A percentile compares a stretch with the other conserved stretches of the same genome.
These are phyloP conservation scores for Vanacampus margaritifer DNA, from an alignment of 2,113 vertebrate genomes.

Conservation along the genomic window DNA sequence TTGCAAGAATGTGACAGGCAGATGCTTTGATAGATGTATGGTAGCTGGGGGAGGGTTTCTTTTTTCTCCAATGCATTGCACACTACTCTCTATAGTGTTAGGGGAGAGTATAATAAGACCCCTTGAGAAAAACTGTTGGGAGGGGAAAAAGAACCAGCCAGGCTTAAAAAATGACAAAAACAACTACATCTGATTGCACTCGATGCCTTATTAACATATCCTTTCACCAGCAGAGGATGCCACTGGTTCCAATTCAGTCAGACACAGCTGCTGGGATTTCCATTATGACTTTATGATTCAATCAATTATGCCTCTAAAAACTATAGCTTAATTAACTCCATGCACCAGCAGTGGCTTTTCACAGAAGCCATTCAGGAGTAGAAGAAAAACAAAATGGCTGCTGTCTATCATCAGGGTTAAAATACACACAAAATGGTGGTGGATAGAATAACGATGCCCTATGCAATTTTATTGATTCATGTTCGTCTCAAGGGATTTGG, in stretches of 20 bases:
- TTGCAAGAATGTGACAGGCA: constrained; percentile 69
- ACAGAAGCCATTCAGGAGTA: constrained; percentile 46
- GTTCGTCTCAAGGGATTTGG: constrained; percentile 47
- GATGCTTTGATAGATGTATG: constrained; percentile 77
- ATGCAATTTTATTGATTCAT: constrained; percentile 52
- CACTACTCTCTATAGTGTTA: constrained; percentile 67
- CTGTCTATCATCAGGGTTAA: constrained; percentile 46
- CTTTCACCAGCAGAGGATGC: constrained; percentile 65
- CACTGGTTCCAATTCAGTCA: constrained; percentile 64
- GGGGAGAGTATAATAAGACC: constrained; percentile 78
- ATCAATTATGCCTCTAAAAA: constrained; percentile 70
- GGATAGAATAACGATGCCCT: constrained; percentile 49
- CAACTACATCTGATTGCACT: constrained; percentile 69
- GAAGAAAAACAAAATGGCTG: constrained; percentile 66
- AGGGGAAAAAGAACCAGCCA: constrained; percentile 45
- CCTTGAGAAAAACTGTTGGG: constrained; percentile 69
- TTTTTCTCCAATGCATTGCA: constrained; percentile 60
- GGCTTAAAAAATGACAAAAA: constrained; percentile 66
- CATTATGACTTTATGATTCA: constrained; percentile 71
- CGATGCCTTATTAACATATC: constrained; percentile 69
- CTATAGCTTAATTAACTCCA: constrained; percentile 72
- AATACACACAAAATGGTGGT: constrained; percentile 62
- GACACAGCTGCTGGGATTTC: constrained; percentile 66
- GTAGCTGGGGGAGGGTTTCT: constrained; percentile 61
- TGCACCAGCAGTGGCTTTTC: constrained; percentile 58